Conservation (phyloP, 2,113 vertebrate genomes). For the Paramormyrops kingsleyae region DNA sequence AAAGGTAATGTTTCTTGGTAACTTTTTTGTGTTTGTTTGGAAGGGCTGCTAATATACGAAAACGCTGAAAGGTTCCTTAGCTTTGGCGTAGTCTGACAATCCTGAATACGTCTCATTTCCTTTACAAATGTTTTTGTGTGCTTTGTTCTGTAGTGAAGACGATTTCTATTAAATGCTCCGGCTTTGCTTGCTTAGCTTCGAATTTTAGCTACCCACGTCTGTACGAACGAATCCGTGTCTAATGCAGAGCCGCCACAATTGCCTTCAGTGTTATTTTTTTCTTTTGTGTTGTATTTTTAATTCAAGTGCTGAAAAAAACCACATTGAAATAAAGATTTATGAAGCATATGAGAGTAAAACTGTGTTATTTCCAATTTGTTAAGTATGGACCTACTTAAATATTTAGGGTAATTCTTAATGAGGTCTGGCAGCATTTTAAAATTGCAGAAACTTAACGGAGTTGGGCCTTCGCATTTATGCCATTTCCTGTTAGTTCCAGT, state of each 20-base stretch:
- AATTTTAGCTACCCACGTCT: slow-evolving; percentile 21
- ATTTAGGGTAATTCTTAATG: background rate
- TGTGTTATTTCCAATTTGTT: background rate
- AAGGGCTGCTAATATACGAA: slow-evolving; percentile 11
- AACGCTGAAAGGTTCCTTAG: background rate
- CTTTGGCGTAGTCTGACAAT: background rate
- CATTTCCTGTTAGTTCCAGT: background rate
- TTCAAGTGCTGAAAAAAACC: slow-evolving; percentile 34
- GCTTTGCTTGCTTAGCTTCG: slow-evolving; percentile 42
- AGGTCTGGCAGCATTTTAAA: background rate
- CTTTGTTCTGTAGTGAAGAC: slow-evolving; percentile 42
- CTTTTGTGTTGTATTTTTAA: slow-evolving; percentile 34
- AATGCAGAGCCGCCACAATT: slow-evolving; percentile 21
- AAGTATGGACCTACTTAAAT: background rate
- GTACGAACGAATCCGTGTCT: slow-evolving; percentile 28
- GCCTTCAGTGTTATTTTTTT: slow-evolving; percentile 24
- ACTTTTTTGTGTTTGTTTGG: background rate
- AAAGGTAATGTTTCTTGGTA: background rate
- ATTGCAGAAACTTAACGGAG: background rate
- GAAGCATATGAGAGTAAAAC: slow-evolving; percentile 7
- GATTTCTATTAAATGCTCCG: slow-evolving; percentile 23
- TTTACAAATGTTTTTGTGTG: slow-evolving; percentile 38
- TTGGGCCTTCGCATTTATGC: background rate
- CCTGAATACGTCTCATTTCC: slow-evolving; percentile 22
- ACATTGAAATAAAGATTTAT: slow-evolving; percentile 46